phyloP scores from a whole-genome alignment of 1,140 invertebrate species.

The Tetragnatha versicolor region DNA sequence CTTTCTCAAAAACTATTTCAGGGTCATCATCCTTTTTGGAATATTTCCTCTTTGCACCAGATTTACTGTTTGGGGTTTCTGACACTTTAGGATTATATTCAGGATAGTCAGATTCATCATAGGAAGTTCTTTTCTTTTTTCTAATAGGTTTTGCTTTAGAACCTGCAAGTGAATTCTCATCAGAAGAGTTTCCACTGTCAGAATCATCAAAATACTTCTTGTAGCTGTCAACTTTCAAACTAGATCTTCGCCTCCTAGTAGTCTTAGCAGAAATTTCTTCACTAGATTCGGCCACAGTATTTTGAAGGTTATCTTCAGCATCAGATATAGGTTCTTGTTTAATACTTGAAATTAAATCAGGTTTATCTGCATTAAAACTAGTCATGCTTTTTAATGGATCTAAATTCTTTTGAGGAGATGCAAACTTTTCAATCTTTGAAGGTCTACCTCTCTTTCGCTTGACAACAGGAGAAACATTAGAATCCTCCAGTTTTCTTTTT shows the following conservation, averaged over 20 bases:
- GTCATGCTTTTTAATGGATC: not conserved
- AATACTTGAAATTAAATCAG: not conserved
- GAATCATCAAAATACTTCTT: conserved; percentile 24
- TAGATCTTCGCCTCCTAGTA: conserved; percentile 3
- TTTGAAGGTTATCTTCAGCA: not conserved
- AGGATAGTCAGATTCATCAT: too few species aligned
- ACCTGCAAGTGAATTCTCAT: too few species aligned
- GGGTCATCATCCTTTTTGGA: too few species aligned
- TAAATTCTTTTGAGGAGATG: not conserved
- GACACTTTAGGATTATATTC: too few species aligned
- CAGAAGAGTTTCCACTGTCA: not conserved
- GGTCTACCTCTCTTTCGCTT: conserved; percentile 23
- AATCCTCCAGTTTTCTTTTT: not conserved
- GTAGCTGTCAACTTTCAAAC: not conserved
- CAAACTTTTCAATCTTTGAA: conserved; percentile 1
- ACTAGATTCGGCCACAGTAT: not conserved
- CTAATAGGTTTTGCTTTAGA: too few species aligned
- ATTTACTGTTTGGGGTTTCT: too few species aligned
- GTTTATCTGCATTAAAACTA: not conserved
- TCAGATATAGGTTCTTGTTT: conserved; percentile 21
- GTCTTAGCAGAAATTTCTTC: not conserved
- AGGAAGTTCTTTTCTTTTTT: too few species aligned
- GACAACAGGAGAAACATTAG: not conserved
- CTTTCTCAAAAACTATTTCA: too few species aligned
- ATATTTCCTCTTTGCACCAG: too few species aligned